A percentile compares a stretch with the other conserved stretches of the same genome.
These are phyloP conservation scores for Drosophila quadrilineata DNA, from an alignment of 1,140 invertebrate genomes.

Conservation along the genomic window DNA sequence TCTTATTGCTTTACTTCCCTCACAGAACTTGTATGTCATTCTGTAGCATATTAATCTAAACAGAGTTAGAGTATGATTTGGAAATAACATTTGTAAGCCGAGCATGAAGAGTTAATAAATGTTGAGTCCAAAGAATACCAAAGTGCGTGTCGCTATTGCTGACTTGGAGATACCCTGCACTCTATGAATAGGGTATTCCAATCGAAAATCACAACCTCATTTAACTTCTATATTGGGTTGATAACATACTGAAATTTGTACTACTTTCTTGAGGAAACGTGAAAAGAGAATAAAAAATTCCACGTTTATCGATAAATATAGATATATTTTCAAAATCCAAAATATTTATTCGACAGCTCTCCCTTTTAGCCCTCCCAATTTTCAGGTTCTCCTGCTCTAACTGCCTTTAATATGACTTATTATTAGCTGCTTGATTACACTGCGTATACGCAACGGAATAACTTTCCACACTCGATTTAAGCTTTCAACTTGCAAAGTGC, in stretches of 20 bases:
- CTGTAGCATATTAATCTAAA: no score
- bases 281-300: no score
- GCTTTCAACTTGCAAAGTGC: constrained; percentile 36
- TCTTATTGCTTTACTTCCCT: neutral
- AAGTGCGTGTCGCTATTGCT: constrained; percentile 69
- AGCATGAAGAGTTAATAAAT: constrained; percentile 78
- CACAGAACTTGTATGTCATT: no score
- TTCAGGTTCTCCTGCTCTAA: constrained; percentile 3
- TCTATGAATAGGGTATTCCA: neutral
- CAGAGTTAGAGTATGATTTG: constrained; percentile 8
- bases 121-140: constrained; percentile 50
- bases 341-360: no score
- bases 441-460: constrained; percentile 63
- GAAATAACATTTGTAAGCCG: constrained; percentile 57
- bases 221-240: no score
- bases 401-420: constrained; percentile 66
- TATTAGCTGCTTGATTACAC: constrained; percentile 59
- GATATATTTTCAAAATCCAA: no score
- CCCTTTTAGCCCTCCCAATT: no score
- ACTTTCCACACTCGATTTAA: constrained; percentile 35
- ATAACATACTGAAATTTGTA: no score
- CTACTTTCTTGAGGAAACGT: no score
- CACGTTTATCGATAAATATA: no score
- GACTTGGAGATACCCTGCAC: constrained; percentile 1
- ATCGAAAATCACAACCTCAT: no score